A percentile compares a stretch with the other conserved stretches of the same genome.
These are phyloP conservation scores for Tipula confusa DNA, from an alignment of 2,888 invertebrate genomes.

Conservation along the genomic window DNA sequence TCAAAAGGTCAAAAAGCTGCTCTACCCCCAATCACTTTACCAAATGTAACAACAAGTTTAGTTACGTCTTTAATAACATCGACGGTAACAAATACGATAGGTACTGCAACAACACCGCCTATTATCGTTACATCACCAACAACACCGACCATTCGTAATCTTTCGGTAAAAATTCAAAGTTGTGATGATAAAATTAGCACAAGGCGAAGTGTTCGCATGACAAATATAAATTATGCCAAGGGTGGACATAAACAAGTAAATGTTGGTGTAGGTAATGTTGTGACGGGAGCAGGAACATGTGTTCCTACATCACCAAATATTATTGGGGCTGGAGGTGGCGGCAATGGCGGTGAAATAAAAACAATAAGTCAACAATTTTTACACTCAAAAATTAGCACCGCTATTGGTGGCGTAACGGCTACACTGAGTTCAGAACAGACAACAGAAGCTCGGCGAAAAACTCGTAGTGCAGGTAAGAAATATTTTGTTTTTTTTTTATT, in stretches of 20 bases:
- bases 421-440: conserved; percentile 21
- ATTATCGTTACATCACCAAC: conserved; percentile 32
- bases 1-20: conserved; percentile 25
- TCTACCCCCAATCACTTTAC: background rate
- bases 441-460: conserved; percentile 55
- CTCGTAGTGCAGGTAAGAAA: conserved; percentile 63
- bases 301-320: background rate
- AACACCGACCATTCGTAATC: conserved; percentile 37
- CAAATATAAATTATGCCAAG: conserved; percentile 27
- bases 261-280: background rate
- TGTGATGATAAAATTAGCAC: conserved; percentile 54
- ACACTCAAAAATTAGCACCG: conserved; percentile 20
- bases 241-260: conserved; percentile 41
- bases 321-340: background rate
- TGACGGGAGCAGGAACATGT: background rate
- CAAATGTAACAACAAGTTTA: conserved; percentile 31
- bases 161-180: conserved; percentile 38
- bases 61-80: conserved; percentile 36
- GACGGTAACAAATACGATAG: conserved; percentile 37
- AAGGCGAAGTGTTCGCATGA: conserved; percentile 53
- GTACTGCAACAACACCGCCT: conserved; percentile 13
- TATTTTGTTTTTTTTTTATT: background rate
- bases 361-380: background rate
- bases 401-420: background rate
- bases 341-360: background rate